These are phyloP conservation scores for Prionace glauca DNA, from an alignment of 2,797 vertebrate genomes.

Conservation along the genomic window DNA sequence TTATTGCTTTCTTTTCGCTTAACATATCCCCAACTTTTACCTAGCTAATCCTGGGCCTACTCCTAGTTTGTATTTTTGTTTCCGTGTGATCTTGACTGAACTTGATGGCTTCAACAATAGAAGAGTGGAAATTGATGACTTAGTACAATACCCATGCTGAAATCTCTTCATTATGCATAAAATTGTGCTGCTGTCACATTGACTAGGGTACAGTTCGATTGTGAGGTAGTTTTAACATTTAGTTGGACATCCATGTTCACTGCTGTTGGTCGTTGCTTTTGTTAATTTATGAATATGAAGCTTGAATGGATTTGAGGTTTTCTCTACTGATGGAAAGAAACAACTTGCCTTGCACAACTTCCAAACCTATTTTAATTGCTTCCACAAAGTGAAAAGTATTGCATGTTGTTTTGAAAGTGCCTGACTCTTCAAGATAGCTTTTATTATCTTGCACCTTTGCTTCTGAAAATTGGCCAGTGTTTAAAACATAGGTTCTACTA, in stretches of 20 bases:
- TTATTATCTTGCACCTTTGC: not conserved
- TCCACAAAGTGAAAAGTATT: not conserved
- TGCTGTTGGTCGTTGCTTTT: not conserved
- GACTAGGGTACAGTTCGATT: not conserved
- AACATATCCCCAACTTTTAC: not conserved
- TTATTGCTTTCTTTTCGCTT: not conserved
- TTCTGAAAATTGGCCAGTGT: slow-evolving; percentile 13
- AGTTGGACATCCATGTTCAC: not conserved
- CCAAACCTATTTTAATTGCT: not conserved
- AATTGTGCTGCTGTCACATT: not conserved
- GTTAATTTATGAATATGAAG: not conserved
- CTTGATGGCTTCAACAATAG: not conserved
- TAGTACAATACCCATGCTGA: not conserved
- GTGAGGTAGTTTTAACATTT: not conserved
- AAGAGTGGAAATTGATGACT: not conserved
- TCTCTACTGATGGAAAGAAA: not conserved
- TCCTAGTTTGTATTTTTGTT: too few relatives aligned
- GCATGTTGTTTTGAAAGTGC: slow-evolving; percentile 21
- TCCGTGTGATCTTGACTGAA: too few relatives aligned
- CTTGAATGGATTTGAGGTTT: not conserved
- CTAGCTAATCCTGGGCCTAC: not conserved
- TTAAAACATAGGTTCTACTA: slow-evolving; percentile 6
- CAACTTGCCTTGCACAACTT: not conserved
- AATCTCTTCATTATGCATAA: not conserved
- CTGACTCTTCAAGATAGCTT: not conserved